Evolutionary conservation across 1,140 invertebrate genomes (phyloP).

Genomic region (Trachymyrmex septentrionalis): DNA sequence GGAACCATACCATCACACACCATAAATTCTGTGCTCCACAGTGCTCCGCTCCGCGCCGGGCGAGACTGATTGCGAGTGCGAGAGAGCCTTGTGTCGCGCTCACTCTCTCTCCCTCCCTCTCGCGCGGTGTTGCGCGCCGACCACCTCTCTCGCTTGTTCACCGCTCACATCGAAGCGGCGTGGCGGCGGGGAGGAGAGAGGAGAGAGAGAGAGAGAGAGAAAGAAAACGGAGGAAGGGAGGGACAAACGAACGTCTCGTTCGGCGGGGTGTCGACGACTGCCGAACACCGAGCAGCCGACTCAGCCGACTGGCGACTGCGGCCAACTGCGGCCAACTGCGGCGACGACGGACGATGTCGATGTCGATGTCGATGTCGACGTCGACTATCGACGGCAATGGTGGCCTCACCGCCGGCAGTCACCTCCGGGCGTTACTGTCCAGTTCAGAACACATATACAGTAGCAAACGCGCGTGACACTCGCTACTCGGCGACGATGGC

Average conservation of each 20-base stretch:
- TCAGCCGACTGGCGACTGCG: too few relatives aligned
- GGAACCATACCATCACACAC: slow-evolving; percentile 67
- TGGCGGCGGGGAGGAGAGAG: background rate
- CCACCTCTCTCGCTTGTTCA: background rate
- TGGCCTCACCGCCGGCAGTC: too few relatives aligned
- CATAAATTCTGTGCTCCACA: background rate
- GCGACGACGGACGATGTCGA: too few relatives aligned
- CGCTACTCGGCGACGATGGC: background rate
- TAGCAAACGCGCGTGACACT: slow-evolving; percentile 1
- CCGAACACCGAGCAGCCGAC: too few relatives aligned
- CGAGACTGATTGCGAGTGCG: slow-evolving; percentile 29
- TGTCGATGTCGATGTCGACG: too few relatives aligned
- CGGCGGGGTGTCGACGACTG: too few relatives aligned
- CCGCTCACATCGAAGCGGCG: slow-evolving; percentile 26
- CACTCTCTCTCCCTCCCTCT: slow-evolving; percentile 13
- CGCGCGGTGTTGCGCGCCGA: slow-evolving; percentile 1
- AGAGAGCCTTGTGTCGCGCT: slow-evolving; percentile 42
- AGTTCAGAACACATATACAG: background rate
- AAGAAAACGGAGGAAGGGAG: too few relatives aligned
- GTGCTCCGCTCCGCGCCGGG: slow-evolving; percentile 59
- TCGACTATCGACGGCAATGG: background rate
- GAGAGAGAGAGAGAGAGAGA: too few relatives aligned
- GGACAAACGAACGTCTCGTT: too few relatives aligned
- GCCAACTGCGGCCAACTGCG: too few relatives aligned
- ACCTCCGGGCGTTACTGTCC: background rate